Base-by-base conservation (phyloP, 92 coral and sea anemone species). In the Phymanthus crucifer region DNA sequence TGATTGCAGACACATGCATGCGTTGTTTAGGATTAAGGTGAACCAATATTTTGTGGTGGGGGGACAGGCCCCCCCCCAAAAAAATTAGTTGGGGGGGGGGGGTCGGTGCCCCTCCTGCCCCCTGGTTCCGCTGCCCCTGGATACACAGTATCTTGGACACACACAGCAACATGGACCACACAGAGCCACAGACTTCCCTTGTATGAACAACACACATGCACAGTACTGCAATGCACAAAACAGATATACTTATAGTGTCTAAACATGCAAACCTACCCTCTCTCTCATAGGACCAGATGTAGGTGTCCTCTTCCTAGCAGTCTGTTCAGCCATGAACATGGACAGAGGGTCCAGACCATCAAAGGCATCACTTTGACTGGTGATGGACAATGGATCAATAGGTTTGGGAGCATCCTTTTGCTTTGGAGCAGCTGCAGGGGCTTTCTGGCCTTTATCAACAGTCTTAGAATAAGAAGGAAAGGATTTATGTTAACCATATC, bases 291-390 rank as follows among this genome's bases (percentile, higher is more conserved):
- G 56, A 8, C 76, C 80, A 43, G 88, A 83, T 35, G 86, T 74
- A 26, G 91, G 91, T 19, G 67, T 76, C 47, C 75, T 83, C 45
- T 72, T 84, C 26, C 74, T 37, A 14, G 85, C 72, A 6, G 97
- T 89, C 69, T 90, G 95, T 47, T 93, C 94, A 0, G 98, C 99
- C 47, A 97, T 97, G 83, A 95, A 95, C 97, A 95, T 91, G 0
- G 99, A 95, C 65, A 95, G 85, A 47, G 99, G 99, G 72, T 95
- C 99, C 80, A 95, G 83, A 29, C 98, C 90, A 79, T 95, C 97
- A 75, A 88, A 87, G 0, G 83, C 46, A 52, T 87, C 96, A 11
- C 83, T 67, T 47, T 85, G 84, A 34, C 76, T 74, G 19, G 85
- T 83, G 48, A 76, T 56, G 21, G 91, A 90, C 40, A 87, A 74